These are phyloP conservation scores for Nothoprocta perdicaria DNA, from an alignment of 2,113 vertebrate genomes.

Conservation along the genomic window DNA sequence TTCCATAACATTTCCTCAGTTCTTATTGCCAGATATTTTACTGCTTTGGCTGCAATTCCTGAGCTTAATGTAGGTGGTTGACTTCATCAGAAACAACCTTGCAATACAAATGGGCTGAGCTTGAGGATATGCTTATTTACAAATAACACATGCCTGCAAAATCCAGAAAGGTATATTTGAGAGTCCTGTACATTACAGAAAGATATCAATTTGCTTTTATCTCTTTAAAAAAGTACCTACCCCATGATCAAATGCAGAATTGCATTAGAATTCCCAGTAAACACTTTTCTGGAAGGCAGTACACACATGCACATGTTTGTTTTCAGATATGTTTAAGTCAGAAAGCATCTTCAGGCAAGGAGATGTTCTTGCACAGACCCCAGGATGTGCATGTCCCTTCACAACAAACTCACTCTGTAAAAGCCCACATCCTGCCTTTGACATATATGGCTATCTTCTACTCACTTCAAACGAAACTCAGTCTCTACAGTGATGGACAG, in stretches of 20 bases:
- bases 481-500: not conserved
- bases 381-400: not conserved
- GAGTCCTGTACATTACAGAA: not conserved
- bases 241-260: not conserved
- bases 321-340: not conserved
- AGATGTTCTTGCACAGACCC: not conserved
- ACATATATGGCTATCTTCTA: not conserved
- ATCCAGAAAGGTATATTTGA: not conserved
- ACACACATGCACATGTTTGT: not conserved
- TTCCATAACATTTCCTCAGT: not conserved
- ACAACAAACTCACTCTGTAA: not conserved
- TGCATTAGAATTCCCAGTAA: not conserved
- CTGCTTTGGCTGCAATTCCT: not conserved
- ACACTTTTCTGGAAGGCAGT: not conserved
- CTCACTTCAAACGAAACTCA: not conserved
- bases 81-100: not conserved
- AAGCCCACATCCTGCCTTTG: not conserved
- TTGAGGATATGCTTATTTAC: not conserved
- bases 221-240: not conserved
- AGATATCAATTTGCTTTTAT: not conserved
- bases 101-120: not conserved
- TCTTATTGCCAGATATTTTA: not conserved
- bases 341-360: not conserved
- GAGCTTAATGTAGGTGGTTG: not conserved
- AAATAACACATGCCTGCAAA: not conserved